These are phyloP conservation scores for Sialia sialis DNA, from an alignment of 2,113 vertebrate genomes.

Conservation along the genomic window DNA sequence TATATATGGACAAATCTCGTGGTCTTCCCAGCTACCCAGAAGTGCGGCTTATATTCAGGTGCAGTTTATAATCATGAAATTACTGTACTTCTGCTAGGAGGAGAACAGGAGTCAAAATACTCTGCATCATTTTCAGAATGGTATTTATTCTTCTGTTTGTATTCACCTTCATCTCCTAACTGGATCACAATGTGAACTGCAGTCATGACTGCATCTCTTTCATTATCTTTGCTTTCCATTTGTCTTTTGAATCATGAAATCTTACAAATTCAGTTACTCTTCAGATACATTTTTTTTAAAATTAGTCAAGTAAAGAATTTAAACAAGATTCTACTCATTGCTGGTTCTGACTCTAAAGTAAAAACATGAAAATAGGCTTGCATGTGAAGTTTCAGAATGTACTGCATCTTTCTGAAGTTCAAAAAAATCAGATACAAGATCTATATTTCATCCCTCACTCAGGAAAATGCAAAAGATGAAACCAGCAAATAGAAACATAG, in stretches of 20 bases:
- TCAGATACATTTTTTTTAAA: not conserved
- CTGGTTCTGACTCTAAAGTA: not conserved
- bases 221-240: not conserved
- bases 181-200: not conserved
- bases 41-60: too few species aligned
- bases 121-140: not conserved
- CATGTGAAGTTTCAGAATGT: not conserved
- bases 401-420: not conserved
- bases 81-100: not conserved
- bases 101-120: rapidly evolving
- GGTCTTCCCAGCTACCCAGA: too few species aligned
- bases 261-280: not conserved
- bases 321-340: not conserved
- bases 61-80: too few species aligned
- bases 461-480: not conserved
- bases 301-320: not conserved
- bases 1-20: too few species aligned
- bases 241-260: not conserved
- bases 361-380: not conserved
- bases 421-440: not conserved
- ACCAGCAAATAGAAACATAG: not conserved
- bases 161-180: not conserved
- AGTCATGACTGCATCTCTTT: not conserved
- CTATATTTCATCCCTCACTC: not conserved
- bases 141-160: not conserved